Evolutionary conservation across 2,113 vertebrate species (phyloP).

Genomic region (Parus major): DNA sequence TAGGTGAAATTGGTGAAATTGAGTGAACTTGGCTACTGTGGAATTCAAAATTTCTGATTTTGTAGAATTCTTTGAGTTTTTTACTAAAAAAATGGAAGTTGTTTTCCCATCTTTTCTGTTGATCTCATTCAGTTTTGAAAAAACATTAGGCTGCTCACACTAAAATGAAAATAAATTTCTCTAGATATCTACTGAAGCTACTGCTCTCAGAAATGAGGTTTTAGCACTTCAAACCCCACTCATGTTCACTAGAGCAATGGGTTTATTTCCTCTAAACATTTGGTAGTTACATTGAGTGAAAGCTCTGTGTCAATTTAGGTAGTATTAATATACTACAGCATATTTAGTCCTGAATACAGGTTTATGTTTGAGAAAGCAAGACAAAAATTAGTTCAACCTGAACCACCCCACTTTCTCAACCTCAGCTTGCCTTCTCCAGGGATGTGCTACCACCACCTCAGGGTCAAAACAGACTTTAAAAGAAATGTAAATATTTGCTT

Average conservation of each 20-base stretch:
- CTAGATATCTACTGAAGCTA: background rate
- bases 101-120: background rate
- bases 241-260: background rate
- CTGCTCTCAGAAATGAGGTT: background rate
- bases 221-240: background rate
- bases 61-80: rapidly evolving
- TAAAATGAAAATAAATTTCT: background rate
- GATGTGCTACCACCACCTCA: background rate
- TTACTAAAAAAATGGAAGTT: background rate
- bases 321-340: background rate
- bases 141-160: background rate
- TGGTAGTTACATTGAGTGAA: background rate
- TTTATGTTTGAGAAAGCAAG: background rate
- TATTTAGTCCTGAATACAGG: background rate
- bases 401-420: background rate
- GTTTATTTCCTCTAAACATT: background rate
- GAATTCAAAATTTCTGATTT: background rate
- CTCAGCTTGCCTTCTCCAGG: background rate
- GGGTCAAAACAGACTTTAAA: background rate
- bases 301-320: background rate
- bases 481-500: conserved; percentile 34
- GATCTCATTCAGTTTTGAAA: background rate
- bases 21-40: background rate
- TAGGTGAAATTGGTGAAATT: background rate
- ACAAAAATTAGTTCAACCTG: background rate